Percentiles rank a stretch among this genome's conserved stretches.
Conservation (phyloP, 2,113 vertebrate species). For the Cavia aperea region DNA sequence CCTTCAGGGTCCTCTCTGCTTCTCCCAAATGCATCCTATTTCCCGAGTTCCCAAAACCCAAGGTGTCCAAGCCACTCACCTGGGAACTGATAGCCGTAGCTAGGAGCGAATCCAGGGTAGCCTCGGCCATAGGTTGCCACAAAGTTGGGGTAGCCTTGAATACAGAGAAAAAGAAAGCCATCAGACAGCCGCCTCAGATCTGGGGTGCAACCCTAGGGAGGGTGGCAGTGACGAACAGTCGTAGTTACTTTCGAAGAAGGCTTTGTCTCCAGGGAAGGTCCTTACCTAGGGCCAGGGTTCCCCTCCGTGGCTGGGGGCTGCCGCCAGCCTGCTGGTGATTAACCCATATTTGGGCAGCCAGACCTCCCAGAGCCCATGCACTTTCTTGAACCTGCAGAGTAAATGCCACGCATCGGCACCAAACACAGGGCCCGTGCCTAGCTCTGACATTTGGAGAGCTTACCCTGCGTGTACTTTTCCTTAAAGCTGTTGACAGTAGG, state of each 20-base stretch:
- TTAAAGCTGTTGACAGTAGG: constrained; percentile 81
- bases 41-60: not conserved
- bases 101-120: constrained; percentile 98
- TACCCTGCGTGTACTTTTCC: constrained; percentile 81
- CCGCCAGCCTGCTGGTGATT: constrained; percentile 70
- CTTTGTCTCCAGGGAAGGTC: not conserved
- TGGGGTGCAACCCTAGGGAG: not conserved
- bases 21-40: not conserved
- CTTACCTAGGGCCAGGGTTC: not conserved
- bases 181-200: constrained; percentile 36
- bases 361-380: constrained; percentile 69
- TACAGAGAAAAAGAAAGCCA: constrained; percentile 64
- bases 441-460: constrained; percentile 86
- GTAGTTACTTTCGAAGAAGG: not conserved
- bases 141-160: constrained; percentile 97
- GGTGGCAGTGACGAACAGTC: not conserved
- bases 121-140: constrained; percentile 97
- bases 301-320: not conserved
- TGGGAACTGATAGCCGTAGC: constrained; percentile 99
- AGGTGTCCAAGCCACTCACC: constrained; percentile 79
- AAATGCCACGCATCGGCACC: constrained; percentile 80
- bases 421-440: constrained; percentile 71
- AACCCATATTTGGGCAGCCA: constrained; percentile 72
- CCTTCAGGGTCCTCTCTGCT: not conserved
- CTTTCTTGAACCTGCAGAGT: constrained; percentile 76